Conservation (phyloP, 2,797 vertebrate species). For the Sebastes taczanowskii region DNA sequence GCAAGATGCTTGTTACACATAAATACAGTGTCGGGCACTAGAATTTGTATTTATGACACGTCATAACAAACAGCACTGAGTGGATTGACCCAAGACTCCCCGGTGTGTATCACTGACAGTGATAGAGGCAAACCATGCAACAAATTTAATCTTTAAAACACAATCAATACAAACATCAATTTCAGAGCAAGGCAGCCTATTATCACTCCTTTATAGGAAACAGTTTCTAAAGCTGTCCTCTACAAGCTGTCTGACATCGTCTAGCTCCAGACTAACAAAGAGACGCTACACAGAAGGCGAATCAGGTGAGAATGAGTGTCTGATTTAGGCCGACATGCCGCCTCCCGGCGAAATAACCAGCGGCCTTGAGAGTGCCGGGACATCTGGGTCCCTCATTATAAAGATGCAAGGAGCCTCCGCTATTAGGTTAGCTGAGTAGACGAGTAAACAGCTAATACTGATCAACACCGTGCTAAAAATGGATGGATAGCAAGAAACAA, state of each 20-base stretch:
- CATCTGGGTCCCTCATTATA: slow-evolving; percentile 34
- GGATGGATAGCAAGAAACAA: not conserved
- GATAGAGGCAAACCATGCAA: not conserved
- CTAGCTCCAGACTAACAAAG: not conserved
- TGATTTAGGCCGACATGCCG: not conserved
- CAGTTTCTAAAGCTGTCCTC: not conserved
- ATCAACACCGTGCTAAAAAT: not conserved
- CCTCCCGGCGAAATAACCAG: not conserved
- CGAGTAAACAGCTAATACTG: not conserved
- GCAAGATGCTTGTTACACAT: too few relatives aligned
- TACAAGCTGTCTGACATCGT: not conserved
- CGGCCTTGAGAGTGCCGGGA: not conserved
- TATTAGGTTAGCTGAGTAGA: not conserved
- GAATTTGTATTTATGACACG: not conserved
- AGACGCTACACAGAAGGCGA: not conserved
- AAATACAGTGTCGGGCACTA: too few relatives aligned
- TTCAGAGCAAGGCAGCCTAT: not conserved
- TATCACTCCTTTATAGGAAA: not conserved
- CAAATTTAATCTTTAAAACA: not conserved
- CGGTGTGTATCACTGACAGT: not conserved
- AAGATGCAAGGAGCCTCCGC: not conserved
- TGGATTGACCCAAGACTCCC: not conserved
- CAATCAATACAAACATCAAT: not conserved
- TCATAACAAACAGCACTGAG: not conserved
- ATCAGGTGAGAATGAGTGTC: slow-evolving; percentile 6